phyloP scores from a whole-genome alignment of 2,797 vertebrate species.

The Taeniopygia guttata region DNA sequence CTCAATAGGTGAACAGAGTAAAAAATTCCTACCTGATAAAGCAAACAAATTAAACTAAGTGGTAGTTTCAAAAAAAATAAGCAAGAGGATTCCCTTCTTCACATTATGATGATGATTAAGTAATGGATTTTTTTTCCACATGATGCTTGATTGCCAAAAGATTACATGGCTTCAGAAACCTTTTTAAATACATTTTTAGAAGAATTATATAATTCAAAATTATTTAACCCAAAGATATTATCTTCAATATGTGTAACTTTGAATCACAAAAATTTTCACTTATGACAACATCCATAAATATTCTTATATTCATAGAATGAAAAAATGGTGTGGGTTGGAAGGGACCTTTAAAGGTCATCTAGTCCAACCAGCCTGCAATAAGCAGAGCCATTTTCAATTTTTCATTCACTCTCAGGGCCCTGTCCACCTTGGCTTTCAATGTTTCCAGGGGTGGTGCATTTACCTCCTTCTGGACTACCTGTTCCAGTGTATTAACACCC shows the following conservation, averaged over 20 bases:
- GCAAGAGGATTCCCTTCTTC: background rate
- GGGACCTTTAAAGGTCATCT: background rate
- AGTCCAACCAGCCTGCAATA: background rate
- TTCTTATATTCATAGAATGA: background rate
- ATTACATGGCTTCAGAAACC: background rate
- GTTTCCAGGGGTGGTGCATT: background rate
- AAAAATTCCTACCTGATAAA: background rate
- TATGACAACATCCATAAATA: background rate
- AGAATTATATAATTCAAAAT: background rate
- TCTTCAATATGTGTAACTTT: background rate
- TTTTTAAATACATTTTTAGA: background rate
- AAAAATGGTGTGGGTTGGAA: background rate
- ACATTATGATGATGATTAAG: background rate
- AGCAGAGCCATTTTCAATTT: background rate
- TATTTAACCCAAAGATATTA: background rate
- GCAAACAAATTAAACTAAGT: background rate
- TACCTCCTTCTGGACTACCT: background rate
- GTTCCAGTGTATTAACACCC: background rate
- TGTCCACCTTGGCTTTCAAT: accelerated
- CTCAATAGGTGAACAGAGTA: background rate
- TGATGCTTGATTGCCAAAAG: background rate
- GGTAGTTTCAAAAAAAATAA: background rate
- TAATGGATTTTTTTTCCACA: background rate
- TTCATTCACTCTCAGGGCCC: background rate
- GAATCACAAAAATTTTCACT: background rate